Evolutionary conservation across 92 coral and sea anemone species (phyloP).

Genomic region (Zoanthus sociatus): DNA sequence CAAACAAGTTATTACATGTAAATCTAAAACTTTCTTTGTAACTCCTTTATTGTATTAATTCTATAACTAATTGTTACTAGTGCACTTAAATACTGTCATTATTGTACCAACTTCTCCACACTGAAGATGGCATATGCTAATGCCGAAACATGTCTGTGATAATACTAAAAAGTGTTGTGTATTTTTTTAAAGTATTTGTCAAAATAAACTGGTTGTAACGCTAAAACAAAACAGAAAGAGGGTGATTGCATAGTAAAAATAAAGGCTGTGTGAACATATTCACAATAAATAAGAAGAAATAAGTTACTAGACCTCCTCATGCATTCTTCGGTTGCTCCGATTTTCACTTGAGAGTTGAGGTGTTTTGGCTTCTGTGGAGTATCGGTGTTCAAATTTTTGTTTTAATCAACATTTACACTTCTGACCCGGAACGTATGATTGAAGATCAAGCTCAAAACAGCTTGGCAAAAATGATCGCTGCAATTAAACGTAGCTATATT

Average conservation of each 20-base stretch:
- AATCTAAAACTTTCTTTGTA: no score
- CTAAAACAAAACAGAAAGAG: not conserved
- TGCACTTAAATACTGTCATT: no score
- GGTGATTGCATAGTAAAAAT: not conserved
- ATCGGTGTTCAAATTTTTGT: not conserved
- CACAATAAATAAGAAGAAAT: not conserved
- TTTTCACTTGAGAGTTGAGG: not conserved
- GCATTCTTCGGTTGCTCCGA: not conserved
- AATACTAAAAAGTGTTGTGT: no score
- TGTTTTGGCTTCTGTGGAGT: not conserved
- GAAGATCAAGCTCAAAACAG: slow-evolving; percentile 4
- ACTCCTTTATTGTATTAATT: no score
- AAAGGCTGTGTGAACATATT: not conserved
- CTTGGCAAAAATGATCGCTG: slow-evolving; percentile 18
- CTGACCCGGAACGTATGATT: not conserved
- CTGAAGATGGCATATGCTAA: no score
- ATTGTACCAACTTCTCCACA: no score
- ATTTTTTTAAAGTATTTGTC: no score
- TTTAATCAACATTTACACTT: not conserved
- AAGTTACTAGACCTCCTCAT: not conserved
- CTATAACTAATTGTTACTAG: no score
- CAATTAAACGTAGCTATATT: slow-evolving; percentile 5
- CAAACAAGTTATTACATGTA: no score
- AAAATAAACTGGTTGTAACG: not conserved
- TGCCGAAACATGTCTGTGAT: no score